phyloP scores from a whole-genome alignment of 2,888 invertebrate species.

The Sinotaia quadrata region DNA sequence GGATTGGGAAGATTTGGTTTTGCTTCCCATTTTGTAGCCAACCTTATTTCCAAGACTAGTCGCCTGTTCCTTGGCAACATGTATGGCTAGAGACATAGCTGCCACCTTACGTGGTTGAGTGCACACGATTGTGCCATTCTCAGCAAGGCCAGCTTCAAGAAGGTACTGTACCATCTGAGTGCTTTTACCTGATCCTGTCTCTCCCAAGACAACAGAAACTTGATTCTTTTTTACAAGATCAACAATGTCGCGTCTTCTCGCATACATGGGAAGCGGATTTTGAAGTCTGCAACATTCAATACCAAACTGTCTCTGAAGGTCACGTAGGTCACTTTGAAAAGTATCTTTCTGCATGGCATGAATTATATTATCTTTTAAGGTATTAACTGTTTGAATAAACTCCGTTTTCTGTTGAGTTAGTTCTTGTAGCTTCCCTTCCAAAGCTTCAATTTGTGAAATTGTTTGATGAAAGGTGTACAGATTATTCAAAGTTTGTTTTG shows the following conservation, averaged over 20 bases:
- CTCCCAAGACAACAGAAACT: conserved; percentile 66
- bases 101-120: conserved; percentile 72
- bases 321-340: conserved; percentile 32
- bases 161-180: conserved; percentile 70
- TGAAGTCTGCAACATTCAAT: conserved; percentile 51
- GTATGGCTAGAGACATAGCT: conserved; percentile 65
- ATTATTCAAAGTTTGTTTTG: conserved; percentile 9
- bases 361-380: conserved; percentile 34
- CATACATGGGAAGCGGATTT: conserved; percentile 61
- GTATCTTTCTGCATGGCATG: conserved; percentile 25
- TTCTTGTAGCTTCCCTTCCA: conserved; percentile 48
- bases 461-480: conserved; percentile 15
- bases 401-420: conserved; percentile 45
- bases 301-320: conserved; percentile 46
- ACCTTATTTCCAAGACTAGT: conserved; percentile 56
- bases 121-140: conserved; percentile 59
- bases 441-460: conserved; percentile 35
- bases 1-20: conserved; percentile 59
- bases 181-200: conserved; percentile 72
- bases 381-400: conserved; percentile 40
- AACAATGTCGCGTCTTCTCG: conserved; percentile 51
- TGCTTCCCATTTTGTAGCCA: conserved; percentile 62
- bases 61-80: conserved; percentile 66
- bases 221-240: conserved; percentile 48
- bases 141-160: conserved; percentile 52